A percentile compares a stretch with the other conserved stretches of the same genome.
Conservation (phyloP, 1,140 invertebrate species). For the Aricia agestis region DNA sequence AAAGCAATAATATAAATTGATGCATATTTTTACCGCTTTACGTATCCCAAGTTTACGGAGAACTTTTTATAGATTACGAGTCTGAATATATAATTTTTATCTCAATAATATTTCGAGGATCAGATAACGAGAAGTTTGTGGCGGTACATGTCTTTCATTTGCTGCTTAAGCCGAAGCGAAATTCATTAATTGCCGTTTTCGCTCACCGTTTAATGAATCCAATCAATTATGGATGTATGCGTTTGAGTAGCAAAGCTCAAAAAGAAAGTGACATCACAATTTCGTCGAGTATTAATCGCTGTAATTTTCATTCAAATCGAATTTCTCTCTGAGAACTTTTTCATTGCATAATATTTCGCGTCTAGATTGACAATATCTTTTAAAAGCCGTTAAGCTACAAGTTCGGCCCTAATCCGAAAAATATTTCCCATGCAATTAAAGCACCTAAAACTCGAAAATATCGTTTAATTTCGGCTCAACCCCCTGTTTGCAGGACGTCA, state of each 20-base stretch:
- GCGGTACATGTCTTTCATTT: slow-evolving; percentile 23
- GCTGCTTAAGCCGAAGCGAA: slow-evolving; percentile 26
- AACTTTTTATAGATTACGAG: slow-evolving; percentile 10
- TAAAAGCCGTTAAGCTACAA: too few relatives aligned
- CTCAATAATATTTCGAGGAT: slow-evolving; percentile 16
- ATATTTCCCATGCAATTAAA: not conserved
- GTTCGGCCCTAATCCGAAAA: not conserved
- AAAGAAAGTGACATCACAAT: slow-evolving; percentile 8
- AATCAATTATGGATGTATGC: slow-evolving; percentile 22
- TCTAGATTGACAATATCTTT: too few relatives aligned
- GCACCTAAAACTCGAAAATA: not conserved
- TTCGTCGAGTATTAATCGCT: not conserved
- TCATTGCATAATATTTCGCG: too few relatives aligned
- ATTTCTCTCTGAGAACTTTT: not conserved
- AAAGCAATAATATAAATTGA: slow-evolving; percentile 15
- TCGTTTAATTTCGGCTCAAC: not conserved
- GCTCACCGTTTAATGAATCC: slow-evolving; percentile 22
- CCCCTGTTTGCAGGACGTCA: slow-evolving; percentile 12
- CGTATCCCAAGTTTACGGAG: not conserved
- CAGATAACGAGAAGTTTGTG: slow-evolving; percentile 17
- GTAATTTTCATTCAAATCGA: not conserved
- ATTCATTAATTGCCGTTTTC: slow-evolving; percentile 26
- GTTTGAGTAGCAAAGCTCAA: slow-evolving; percentile 7
- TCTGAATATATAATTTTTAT: slow-evolving; percentile 8
- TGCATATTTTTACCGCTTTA: slow-evolving; percentile 11